These are phyloP conservation scores for Microtus richardsoni DNA, from an alignment of 2,113 vertebrate species.

Conservation along the genomic window DNA sequence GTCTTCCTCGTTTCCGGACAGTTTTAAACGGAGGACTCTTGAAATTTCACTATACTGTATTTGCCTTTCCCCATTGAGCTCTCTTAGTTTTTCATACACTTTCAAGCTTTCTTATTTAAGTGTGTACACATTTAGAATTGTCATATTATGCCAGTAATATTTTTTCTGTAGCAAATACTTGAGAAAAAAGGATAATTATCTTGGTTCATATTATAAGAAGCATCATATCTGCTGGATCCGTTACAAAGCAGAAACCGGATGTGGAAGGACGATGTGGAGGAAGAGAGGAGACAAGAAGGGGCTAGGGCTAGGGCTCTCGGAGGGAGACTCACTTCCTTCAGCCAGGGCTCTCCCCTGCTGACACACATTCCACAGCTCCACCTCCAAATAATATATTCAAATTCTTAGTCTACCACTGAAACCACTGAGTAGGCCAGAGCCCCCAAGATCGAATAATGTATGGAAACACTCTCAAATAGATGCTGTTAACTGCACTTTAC, in stretches of 20 bases:
- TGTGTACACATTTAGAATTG: neutral
- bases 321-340: neutral
- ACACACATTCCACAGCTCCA: neutral
- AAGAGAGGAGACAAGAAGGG: neutral
- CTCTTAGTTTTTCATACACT: neutral
- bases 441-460: neutral
- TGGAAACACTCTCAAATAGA: neutral
- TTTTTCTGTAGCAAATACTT: neutral
- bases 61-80: neutral
- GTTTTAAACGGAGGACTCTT: neutral
- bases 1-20: neutral
- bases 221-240: no score
- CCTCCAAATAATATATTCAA: neutral
- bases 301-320: neutral
- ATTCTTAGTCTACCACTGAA: neutral
- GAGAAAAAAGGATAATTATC: neutral
- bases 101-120: neutral
- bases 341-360: neutral
- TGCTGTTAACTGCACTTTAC: neutral
- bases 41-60: neutral
- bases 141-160: neutral
- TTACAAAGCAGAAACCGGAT: neutral
- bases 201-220: neutral
- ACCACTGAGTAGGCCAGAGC: neutral
- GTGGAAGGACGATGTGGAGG: neutral